A percentile compares a stretch with the other conserved stretches of the same genome.
These are phyloP conservation scores for Imbricaverruca yamaguchii DNA, from an alignment of 2,888 invertebrate genomes.

Conservation along the genomic window DNA sequence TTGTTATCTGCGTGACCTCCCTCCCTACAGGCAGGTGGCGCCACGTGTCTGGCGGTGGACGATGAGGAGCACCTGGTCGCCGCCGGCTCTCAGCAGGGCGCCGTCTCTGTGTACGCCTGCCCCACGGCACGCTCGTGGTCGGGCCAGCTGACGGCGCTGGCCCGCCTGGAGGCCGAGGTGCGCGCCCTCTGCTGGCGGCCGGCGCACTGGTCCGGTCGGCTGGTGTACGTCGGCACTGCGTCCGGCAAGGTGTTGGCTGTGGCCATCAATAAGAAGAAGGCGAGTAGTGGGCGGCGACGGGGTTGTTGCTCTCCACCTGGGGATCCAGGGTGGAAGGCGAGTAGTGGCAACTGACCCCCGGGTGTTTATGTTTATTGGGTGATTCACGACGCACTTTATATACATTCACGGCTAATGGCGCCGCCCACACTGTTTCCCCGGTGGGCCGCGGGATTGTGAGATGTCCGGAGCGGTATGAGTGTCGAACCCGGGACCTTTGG, in stretches of 20 bases:
- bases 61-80: background rate
- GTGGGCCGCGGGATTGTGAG: too few species aligned
- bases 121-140: slow-evolving; percentile 2
- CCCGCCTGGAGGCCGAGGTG: slow-evolving; percentile 4
- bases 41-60: background rate
- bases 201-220: background rate
- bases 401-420: too few species aligned
- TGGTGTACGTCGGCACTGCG: slow-evolving; percentile 3
- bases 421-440: too few species aligned
- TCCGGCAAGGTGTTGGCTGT: background rate
- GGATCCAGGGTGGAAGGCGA: background rate
- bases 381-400: too few species aligned
- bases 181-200: slow-evolving; percentile 3
- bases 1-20: background rate
- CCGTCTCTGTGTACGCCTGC: background rate
- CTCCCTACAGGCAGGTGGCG: background rate
- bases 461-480: too few species aligned
- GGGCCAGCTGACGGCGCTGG: slow-evolving; percentile 11
- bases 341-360: background rate
- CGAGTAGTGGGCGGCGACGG: background rate
- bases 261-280: background rate
- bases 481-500: too few species aligned
- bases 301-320: background rate
- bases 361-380: too few species aligned
- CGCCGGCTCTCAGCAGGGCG: slow-evolving; percentile 10